Base-by-base conservation (phyloP, 2,797 vertebrate species). In the Furcifer pardalis region DNA sequence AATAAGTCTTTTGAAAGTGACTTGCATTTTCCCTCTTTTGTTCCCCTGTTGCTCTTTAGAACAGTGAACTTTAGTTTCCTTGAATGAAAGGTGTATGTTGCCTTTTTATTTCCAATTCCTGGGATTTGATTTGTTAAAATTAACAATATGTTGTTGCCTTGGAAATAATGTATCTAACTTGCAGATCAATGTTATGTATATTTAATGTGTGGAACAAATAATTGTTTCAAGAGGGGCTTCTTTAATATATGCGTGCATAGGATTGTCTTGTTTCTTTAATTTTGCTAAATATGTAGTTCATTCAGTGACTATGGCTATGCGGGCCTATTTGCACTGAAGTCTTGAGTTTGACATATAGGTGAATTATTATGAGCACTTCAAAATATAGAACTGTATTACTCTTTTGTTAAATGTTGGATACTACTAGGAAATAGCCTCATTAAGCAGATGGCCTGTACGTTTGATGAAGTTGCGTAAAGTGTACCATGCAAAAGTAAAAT, bases 21-120 rank as follows among this genome's bases (percentile, higher is more conserved):
- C 59, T 80, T 77, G 23, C 4, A 7, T 91, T 89, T 66, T 78
- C 4, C 23, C 25, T 91, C 3, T 72, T 82, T 90, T 90, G 66
- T 42, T 60, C 77, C 19, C 27, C 27, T 30, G 9, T 62, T 83
- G n/a, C 65, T 66, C 13, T 74, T 71, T 63, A 89, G 87, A 87
- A 25, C 60, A 75, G 13, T 0, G 68, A 7, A 8, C 9, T 35
- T 71, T 86, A 2, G 0, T 63, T 90, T 86, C 44, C 32, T 86
- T 87, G 8, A 84, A 56, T 77, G 88, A 42, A 79, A 86, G 78
- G 84, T 32, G 62, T 62, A 56, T 63, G 49, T 71, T 85, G 87
- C 88, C 83, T 90, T 90, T 92, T 89, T 76, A 89, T 35, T 76
- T 87, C 35, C 82, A 63, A 60, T 9, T 84, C 68, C 44, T 40